Evolutionary conservation across 2,888 invertebrate species (phyloP).

Genomic region (Dione juno): DNA sequence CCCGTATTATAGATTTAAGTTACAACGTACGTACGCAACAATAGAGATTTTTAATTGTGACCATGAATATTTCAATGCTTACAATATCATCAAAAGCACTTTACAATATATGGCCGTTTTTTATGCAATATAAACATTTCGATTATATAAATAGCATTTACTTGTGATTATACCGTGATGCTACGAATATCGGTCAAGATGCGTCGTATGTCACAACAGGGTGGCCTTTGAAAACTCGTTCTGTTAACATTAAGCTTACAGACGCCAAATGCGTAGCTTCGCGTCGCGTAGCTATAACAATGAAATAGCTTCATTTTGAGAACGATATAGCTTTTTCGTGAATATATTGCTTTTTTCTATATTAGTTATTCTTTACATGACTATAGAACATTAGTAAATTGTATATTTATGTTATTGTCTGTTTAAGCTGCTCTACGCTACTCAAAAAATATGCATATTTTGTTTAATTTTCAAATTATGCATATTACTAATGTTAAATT

Average conservation of each 20-base stretch:
- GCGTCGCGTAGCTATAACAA: background rate
- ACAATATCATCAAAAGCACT: background rate
- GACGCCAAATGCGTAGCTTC: background rate
- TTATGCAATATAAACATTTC: background rate
- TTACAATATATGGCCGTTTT: background rate
- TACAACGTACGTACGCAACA: background rate
- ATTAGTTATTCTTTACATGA: too few relatives aligned
- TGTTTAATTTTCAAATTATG: too few relatives aligned
- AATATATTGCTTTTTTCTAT: too few relatives aligned
- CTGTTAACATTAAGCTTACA: background rate
- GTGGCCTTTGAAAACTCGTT: constrained; percentile 25
- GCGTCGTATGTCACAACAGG: constrained; percentile 27
- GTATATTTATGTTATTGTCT: too few relatives aligned
- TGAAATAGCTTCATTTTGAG: background rate
- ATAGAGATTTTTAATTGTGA: background rate
- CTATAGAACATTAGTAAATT: too few relatives aligned
- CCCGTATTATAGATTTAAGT: constrained; percentile 11
- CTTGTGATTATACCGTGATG: constrained; percentile 27
- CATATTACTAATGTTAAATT: too few relatives aligned
- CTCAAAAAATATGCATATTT: too few relatives aligned
- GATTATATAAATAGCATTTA: constrained; percentile 12
- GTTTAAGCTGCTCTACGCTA: too few relatives aligned
- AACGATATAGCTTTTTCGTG: too few relatives aligned
- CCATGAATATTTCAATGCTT: constrained; percentile 5
- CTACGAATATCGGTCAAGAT: constrained; percentile 39